These are phyloP conservation scores for Eulacestoma nigropectus DNA, from an alignment of 2,113 vertebrate genomes.

Conservation along the genomic window DNA sequence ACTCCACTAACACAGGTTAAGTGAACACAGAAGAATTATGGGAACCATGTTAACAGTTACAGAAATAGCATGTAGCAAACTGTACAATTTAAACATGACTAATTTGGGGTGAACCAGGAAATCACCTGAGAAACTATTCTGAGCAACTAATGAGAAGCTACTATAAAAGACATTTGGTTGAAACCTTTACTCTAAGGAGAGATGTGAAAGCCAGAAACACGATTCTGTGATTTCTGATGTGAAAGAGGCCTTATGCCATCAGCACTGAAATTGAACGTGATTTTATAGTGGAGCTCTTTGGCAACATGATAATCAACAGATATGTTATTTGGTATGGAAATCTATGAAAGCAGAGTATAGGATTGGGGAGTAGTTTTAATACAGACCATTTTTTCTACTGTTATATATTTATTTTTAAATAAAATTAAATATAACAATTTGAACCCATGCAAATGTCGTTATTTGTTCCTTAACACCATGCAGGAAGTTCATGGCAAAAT, in stretches of 20 bases:
- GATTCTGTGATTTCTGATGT: neutral
- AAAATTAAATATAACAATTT: neutral
- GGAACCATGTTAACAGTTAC: neutral
- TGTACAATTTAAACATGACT: neutral
- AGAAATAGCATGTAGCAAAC: neutral
- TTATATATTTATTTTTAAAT: neutral
- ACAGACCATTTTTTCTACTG: neutral
- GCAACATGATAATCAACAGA: neutral
- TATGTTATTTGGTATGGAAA: neutral
- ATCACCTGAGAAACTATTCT: neutral
- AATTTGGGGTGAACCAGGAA: neutral
- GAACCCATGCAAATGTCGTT: neutral
- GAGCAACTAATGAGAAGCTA: neutral
- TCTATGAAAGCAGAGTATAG: neutral
- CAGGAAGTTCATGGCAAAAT: neutral
- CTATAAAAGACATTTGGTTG: neutral
- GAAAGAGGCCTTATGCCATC: neutral
- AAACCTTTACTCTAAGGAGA: neutral
- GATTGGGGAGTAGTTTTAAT: neutral
- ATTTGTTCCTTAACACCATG: neutral
- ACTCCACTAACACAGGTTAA: neutral
- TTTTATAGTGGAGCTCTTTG: neutral
- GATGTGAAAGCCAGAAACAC: neutral
- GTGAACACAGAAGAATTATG: neutral
- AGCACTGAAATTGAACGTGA: neutral